These are phyloP conservation scores for Drepana arcuata DNA, from an alignment of 1,140 invertebrate genomes.

Conservation along the genomic window DNA sequence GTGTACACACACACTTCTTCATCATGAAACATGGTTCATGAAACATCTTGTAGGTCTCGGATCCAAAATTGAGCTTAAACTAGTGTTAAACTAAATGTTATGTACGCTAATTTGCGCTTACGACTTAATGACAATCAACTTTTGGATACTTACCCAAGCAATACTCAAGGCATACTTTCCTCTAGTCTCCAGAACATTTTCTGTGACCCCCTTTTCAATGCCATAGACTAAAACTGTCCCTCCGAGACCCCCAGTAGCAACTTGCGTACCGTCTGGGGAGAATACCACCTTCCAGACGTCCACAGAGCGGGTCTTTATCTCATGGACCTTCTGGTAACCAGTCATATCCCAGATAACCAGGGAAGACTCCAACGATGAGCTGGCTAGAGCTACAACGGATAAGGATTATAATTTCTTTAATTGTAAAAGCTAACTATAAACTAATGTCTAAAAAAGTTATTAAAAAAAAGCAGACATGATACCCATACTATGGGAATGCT, in stretches of 20 bases:
- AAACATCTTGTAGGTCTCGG: too few species aligned
- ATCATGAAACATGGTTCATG: too few species aligned
- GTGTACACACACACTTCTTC: too few species aligned
- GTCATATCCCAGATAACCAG: slow-evolving; percentile 94
- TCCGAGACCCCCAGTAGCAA: slow-evolving; percentile 92
- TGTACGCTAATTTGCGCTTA: too few species aligned
- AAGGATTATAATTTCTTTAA: too few species aligned
- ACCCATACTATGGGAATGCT: too few species aligned
- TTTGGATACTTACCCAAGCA: slow-evolving; percentile 94
- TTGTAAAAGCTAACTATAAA: too few species aligned
- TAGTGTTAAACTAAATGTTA: too few species aligned
- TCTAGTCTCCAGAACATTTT: slow-evolving; percentile 91
- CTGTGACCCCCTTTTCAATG: slow-evolving; percentile 87
- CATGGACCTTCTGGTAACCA: slow-evolving; percentile 86
- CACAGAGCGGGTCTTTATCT: slow-evolving; percentile 89
- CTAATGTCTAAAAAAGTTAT: too few species aligned
- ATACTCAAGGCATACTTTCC: slow-evolving; percentile 96
- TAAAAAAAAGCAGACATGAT: too few species aligned
- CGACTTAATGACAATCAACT: too few species aligned
- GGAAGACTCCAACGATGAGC: slow-evolving; percentile 92
- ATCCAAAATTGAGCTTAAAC: too few species aligned
- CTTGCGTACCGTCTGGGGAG: slow-evolving; percentile 90
- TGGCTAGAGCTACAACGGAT: slow-evolving; percentile 86
- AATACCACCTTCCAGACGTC: slow-evolving; percentile 96
- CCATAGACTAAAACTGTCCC: slow-evolving; percentile 94